Evolutionary conservation across 2,888 invertebrate species (phyloP).

Genomic region (Ryuthela nishihirai): DNA sequence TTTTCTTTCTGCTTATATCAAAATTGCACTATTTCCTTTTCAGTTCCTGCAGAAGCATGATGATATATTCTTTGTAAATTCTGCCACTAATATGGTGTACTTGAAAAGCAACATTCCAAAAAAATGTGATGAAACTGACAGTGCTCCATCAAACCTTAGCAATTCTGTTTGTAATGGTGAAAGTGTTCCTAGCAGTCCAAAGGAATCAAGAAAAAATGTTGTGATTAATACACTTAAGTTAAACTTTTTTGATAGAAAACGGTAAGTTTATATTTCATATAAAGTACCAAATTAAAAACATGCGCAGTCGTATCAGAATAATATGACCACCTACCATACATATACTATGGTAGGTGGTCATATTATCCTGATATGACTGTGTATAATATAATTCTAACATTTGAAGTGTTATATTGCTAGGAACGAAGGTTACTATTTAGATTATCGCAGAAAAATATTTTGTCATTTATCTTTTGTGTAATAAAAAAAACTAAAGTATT

Average conservation of each 20-base stretch:
- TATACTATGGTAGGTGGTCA: too few relatives aligned
- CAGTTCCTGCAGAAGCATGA: constrained; percentile 37
- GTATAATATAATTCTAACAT: too few relatives aligned
- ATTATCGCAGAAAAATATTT: too few relatives aligned
- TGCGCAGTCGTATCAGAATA: too few relatives aligned
- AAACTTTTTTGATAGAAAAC: constrained; percentile 35
- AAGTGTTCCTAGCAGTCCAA: constrained; percentile 18
- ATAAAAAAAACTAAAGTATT: too few relatives aligned
- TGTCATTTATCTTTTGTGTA: too few relatives aligned
- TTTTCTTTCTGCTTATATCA: background rate
- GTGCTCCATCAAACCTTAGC: constrained; percentile 1
- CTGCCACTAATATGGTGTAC: constrained; percentile 23
- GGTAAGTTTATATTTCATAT: constrained; percentile 11
- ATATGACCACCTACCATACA: too few relatives aligned
- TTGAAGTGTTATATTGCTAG: too few relatives aligned
- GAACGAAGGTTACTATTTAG: too few relatives aligned
- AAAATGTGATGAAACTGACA: background rate
- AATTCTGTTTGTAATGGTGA: constrained; percentile 9
- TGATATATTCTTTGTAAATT: constrained; percentile 26
- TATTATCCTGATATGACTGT: too few relatives aligned
- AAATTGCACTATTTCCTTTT: background rate
- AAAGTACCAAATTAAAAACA: too few relatives aligned
- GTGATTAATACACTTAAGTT: constrained; percentile 29
- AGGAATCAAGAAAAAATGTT: constrained; percentile 26
- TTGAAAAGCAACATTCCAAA: constrained; percentile 19